A percentile compares a stretch with the other conserved stretches of the same genome.
Evolutionary conservation across 2,888 invertebrate genomes (phyloP).

Genomic region (Clitarchus hookeri): DNA sequence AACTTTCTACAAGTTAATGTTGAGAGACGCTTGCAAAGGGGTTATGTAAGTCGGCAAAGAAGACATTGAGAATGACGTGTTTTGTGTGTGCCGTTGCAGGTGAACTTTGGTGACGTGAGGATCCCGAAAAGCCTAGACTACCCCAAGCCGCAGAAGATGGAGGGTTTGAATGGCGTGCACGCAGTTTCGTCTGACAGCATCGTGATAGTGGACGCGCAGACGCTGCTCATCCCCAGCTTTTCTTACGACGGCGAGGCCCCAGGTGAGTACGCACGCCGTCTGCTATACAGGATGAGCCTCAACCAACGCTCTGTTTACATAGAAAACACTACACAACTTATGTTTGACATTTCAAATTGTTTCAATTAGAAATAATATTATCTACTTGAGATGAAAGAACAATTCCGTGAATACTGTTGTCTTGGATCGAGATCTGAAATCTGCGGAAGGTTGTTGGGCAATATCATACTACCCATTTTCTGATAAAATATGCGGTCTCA

Average conservation of each 20-base stretch:
- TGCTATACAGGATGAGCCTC: no score
- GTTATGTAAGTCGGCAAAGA: neutral
- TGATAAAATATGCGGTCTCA: no score
- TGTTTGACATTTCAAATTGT: no score
- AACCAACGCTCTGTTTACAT: no score
- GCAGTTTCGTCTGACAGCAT: constrained; percentile 83
- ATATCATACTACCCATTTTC: no score
- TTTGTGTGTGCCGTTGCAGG: constrained; percentile 58
- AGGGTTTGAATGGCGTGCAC: constrained; percentile 77
- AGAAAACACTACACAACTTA: no score
- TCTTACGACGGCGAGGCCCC: constrained; percentile 93
- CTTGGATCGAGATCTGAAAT: no score
- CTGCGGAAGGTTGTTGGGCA: no score
- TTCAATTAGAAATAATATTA: no score
- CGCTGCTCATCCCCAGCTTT: constrained; percentile 85
- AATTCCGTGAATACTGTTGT: no score
- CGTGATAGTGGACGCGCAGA: constrained; percentile 91
- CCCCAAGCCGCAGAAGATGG: constrained; percentile 82
- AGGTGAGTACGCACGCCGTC: constrained; percentile 60
- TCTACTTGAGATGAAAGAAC: no score
- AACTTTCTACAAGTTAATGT: constrained; percentile 10
- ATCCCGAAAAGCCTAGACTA: constrained; percentile 78
- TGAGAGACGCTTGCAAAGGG: neutral
- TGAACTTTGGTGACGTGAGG: constrained; percentile 86
- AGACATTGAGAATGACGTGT: neutral